Evolutionary conservation across 2,797 vertebrate species (phyloP), one percentile per base, ranked within the genome.

Genomic region (Sebastes alutus): DNA sequence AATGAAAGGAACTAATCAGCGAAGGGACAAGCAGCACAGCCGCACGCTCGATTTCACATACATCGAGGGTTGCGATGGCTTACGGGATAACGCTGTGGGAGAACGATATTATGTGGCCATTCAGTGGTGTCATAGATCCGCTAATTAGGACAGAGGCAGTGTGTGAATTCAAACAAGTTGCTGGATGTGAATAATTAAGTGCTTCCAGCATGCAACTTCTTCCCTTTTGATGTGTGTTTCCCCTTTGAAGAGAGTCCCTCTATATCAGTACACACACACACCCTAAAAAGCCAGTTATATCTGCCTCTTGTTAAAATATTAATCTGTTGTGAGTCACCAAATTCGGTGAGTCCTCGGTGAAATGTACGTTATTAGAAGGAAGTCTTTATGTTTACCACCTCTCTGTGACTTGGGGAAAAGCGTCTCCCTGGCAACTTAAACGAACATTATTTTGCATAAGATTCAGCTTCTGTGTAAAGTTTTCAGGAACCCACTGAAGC

Each of bases 291-390:
- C 89, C 91, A 93, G 90, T 94, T 93, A 83, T 95, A 85, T 93
- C 93, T 95, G 84, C 87, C 85, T 89, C 93, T 92, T 90, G 88
- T 93, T 96, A 91, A 96, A 93, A 94, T 95, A 96, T 95, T 94
- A 92, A 94, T 94, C 87, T 87, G 27, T 88, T 94, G 94, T 96
- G 94, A 96, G 92, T 95, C 95, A 92, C 92, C 87, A 90, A 78
- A 85, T 89, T 85, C 75, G 70, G 81, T 78, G 55, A 82, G 77
- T 84, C 83, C 67, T 85, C 76, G 56, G 68, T 80, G 71, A 59
- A 88, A 85, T 42, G 68, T 66, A 71, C 84, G 58, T 75, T 79
- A 77, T 73, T 71, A 60, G 73, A 32, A 56, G 63, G 63, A 14
- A 61, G 63, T 59, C 62, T 87, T 80, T 77, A 72, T 81, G 78